phyloP scores from a whole-genome alignment of 2,113 vertebrate genomes.

The Rhabdornis inornatus region DNA sequence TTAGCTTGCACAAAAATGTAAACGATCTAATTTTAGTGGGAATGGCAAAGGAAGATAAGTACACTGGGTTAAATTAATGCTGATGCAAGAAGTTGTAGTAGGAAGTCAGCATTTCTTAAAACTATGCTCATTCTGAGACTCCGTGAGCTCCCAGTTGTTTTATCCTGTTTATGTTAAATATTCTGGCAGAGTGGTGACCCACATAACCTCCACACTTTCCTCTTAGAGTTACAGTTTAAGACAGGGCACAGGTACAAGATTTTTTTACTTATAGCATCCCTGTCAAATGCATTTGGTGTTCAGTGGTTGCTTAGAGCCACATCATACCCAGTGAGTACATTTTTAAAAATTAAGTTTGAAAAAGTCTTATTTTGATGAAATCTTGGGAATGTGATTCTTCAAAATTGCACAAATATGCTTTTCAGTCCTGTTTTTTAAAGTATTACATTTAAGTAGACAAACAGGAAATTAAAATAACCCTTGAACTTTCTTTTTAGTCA shows the following conservation, averaged over 20 bases:
- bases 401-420: not conserved
- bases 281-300: not conserved
- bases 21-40: slow-evolving; percentile 30
- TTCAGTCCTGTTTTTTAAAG: not conserved
- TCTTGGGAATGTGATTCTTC: not conserved
- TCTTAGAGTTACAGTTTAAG: not conserved
- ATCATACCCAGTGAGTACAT: not conserved
- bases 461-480: not conserved
- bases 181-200: not conserved
- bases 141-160: not conserved
- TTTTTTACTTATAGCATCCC: not conserved
- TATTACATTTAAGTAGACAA: not conserved
- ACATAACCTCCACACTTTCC: not conserved
- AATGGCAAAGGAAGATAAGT: slow-evolving; percentile 9
- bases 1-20: slow-evolving; percentile 5
- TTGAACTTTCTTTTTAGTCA: not conserved
- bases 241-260: not conserved
- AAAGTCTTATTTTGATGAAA: not conserved
- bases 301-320: not conserved
- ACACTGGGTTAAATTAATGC: not conserved
- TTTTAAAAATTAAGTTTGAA: not conserved
- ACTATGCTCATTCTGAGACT: slow-evolving; percentile 3
- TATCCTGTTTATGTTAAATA: slow-evolving; percentile 25
- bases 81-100: slow-evolving; percentile 28
- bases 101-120: slow-evolving; percentile 52